Percentiles rank a stretch among this genome's conserved stretches.
Conservation (phyloP, 2,113 vertebrate species). For the Cyprinodon variegatus region DNA sequence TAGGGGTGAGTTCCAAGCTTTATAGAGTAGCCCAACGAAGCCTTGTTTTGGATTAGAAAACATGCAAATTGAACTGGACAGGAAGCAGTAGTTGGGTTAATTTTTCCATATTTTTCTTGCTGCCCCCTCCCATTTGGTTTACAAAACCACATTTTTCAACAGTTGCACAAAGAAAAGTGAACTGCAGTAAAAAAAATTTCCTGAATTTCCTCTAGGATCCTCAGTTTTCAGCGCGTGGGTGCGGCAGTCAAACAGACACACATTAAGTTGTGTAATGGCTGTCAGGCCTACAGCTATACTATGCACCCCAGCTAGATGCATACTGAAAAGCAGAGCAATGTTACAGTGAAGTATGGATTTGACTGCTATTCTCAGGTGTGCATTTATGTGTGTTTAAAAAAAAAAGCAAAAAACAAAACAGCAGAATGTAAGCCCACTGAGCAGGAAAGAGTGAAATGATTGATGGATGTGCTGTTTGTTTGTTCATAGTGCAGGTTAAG, state of each 20-base stretch:
- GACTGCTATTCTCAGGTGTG: constrained; percentile 47
- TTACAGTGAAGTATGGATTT: constrained; percentile 65
- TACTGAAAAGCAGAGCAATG: constrained; percentile 64
- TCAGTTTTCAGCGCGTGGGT: constrained; percentile 51
- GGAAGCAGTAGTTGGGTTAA: too few species aligned
- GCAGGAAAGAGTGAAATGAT: constrained; percentile 38
- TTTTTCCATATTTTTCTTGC: too few species aligned
- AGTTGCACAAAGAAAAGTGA: too few species aligned
- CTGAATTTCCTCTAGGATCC: constrained; percentile 45
- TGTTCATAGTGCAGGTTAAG: constrained; percentile 50
- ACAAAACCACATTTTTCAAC: too few species aligned
- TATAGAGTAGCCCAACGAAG: too few species aligned
- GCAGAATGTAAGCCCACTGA: background rate
- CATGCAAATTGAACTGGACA: too few species aligned
- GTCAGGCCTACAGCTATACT: constrained; percentile 62
- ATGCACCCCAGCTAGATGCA: constrained; percentile 59
- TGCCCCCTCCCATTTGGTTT: too few species aligned
- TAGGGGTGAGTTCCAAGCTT: too few species aligned
- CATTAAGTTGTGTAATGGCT: constrained; percentile 63
- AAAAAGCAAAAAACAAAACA: too few species aligned
- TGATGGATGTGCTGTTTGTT: constrained; percentile 55
- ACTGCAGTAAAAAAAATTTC: constrained; percentile 14
- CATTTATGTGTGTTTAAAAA: constrained; percentile 18
- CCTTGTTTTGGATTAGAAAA: too few species aligned
- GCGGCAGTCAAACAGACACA: constrained; percentile 35